Evolutionary conservation across 1,140 invertebrate species (phyloP), one percentile per base, ranked within the genome.

Genomic region (Ptiloglossa arizonensis): DNA sequence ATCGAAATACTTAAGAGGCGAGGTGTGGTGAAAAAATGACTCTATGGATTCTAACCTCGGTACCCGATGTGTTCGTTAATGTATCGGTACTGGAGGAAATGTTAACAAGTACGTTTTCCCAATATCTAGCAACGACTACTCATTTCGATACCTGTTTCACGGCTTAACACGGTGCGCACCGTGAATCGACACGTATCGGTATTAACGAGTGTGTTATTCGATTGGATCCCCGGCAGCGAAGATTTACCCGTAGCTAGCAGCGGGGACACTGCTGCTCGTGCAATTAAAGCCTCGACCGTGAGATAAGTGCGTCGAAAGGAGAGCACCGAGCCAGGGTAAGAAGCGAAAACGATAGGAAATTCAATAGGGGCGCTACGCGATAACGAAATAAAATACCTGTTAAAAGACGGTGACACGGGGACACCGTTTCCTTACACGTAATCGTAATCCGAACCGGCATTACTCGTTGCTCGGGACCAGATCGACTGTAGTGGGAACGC

Each of bases 271-370:
- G 22, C 22, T n/a, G 32, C 29, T 70, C 32, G 52, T 32, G 44
- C 60, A 84, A 80, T 84, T 83, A 83, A 79, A 60, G 46, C 35
- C 17, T 11, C 22, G 48, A 17, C 44, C 52, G 38, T n/a, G 32
- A 73, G 69, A 56, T 79, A 79, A 62, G 72, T 46, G 62, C 24
- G 59, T 41, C 22, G 24, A n/a, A 80, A 62, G 5, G 59, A 50
- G 59, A 52, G 19, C n/a, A n/a, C 24, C 56, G 32, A 71, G 17
- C 19, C 22, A 13, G 2, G 13, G 22, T 54, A 72, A 72, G 69
- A 68, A 77, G 17, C 50, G 44, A 48, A 81, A 79, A 82, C 57
- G 48, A 54, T n/a, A 17, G 11, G 24, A 24, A 54, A 57, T 67
- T 81, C 35, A 72, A 62, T 66, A 13, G 29, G 6, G 41, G 59